These are phyloP conservation scores for Novumbra hubbsi DNA, from an alignment of 2,797 vertebrate genomes.

Conservation along the genomic window DNA sequence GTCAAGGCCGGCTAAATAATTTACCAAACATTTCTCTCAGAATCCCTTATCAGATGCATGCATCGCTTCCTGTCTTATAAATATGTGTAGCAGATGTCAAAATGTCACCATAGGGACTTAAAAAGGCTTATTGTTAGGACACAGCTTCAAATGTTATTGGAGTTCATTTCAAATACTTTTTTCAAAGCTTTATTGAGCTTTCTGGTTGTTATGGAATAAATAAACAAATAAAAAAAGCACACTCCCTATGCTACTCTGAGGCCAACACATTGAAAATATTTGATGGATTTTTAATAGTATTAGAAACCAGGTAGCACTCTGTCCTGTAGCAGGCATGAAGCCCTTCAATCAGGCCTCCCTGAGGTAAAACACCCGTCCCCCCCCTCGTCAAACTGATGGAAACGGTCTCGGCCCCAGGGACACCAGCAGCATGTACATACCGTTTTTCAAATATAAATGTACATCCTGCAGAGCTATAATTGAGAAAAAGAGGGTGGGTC, in stretches of 20 bases:
- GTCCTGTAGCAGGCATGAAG: conserved; percentile 20
- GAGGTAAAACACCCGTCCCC: conserved; percentile 40
- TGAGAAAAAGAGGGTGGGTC: conserved; percentile 40
- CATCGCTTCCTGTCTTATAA: conserved; percentile 37
- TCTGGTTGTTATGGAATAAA: background rate
- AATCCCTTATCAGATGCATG: conserved; percentile 12
- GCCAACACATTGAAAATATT: background rate
- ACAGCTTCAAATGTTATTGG: background rate
- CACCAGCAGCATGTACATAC: conserved; percentile 37
- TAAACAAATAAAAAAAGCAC: background rate
- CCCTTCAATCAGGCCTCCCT: conserved; percentile 43
- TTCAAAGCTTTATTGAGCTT: background rate
- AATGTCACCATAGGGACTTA: background rate
- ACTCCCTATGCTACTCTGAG: background rate
- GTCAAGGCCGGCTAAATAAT: conserved; percentile 40
- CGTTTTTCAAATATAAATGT: conserved; percentile 57
- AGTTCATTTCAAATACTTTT: background rate
- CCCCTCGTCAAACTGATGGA: conserved; percentile 45
- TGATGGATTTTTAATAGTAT: background rate
- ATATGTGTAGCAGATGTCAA: background rate
- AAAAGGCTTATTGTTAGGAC: background rate
- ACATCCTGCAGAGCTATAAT: conserved; percentile 49
- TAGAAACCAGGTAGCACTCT: background rate
- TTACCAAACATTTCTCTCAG: conserved; percentile 22
- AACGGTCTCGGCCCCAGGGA: conserved; percentile 41